Evolutionary conservation across 2,113 vertebrate species (phyloP).

Genomic region (Larimichthys polyactis): DNA sequence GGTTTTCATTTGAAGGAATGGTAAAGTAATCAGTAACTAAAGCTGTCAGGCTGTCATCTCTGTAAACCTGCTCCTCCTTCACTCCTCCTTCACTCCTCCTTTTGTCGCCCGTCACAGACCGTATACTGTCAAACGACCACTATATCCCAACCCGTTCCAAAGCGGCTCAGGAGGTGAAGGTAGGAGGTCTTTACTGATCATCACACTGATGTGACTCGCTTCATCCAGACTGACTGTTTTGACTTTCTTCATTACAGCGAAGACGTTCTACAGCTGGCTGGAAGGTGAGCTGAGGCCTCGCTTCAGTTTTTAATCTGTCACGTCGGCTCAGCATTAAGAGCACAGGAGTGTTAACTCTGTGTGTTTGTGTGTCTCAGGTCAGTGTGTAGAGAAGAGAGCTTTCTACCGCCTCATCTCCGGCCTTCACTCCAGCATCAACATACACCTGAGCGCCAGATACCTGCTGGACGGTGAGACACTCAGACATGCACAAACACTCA

Average conservation of each 20-base stretch:
- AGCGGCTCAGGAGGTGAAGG: constrained; percentile 80
- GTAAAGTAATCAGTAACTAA: too few species aligned
- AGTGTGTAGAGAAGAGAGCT: constrained; percentile 95
- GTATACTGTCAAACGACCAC: constrained; percentile 88
- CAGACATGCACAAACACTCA: too few species aligned
- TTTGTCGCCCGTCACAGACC: constrained; percentile 81
- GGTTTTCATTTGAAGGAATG: too few species aligned
- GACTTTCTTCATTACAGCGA: constrained; percentile 81
- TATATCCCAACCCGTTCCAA: constrained; percentile 82
- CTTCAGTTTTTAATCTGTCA: too few species aligned
- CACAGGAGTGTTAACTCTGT: too few species aligned
- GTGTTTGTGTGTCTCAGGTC: constrained; percentile 77
- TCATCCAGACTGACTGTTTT: neutral
- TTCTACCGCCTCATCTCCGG: constrained; percentile 94
- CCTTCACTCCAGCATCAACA: constrained; percentile 94
- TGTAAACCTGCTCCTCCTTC: too few species aligned
- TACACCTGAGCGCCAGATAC: constrained; percentile 92
- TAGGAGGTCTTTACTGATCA: neutral
- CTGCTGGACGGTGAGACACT: constrained; percentile 88
- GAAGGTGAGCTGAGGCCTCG: constrained; percentile 84
- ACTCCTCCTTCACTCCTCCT: neutral
- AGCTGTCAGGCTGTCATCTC: too few species aligned
- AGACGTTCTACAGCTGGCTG: constrained; percentile 91
- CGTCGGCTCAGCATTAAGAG: too few species aligned
- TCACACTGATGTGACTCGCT: neutral